Base-by-base conservation (phyloP, 2,797 vertebrate species). In the Myripristis jacobus region DNA sequence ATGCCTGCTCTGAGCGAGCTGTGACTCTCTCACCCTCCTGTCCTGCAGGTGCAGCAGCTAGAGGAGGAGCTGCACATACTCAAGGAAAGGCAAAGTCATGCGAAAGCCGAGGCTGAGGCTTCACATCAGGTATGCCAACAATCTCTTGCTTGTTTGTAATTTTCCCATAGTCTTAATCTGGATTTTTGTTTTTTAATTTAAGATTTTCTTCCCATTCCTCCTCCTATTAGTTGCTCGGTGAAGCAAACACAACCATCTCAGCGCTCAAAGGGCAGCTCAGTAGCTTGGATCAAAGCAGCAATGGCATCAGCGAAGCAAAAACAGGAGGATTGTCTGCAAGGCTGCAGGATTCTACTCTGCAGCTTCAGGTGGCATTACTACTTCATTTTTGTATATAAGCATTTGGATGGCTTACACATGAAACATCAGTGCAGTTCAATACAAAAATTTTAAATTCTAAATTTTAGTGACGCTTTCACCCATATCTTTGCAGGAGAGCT, bases 311-410 rank as follows among this genome's bases (percentile, higher is more conserved):
- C 1, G 59, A 63, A 61, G 31, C 31, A 0, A 63, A 48, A n/a
- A 12, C 43, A 44, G 64, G 31, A 46, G 44, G 52, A 11, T 27
- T 22, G 16, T 59, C 36, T 0, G 75, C 41, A 16, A 79, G 21
- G 48, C 85, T 94, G 21, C 64, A 88, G 2, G 58, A 79, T 1
- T 90, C 87, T 0, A 51, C 65, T 0, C 36, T 0, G 51, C 82
- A 85, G 7, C 68, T 94, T 19, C 81, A 92, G 91, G 93, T 95
- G 73, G 60, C 1, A 0, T 19, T 13, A 13, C 7, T 34, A 5
- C 0, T 8, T 0, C 1, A 0, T 2, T 4, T 46, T 16, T 19
- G 7, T 21, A 16, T 11, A 43, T 9, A 3, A 25, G 6, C 25
- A 29, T 44, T 58, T 66, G 10, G 21, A 44, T 38, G 7, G 1